Conservation (phyloP, 1,140 invertebrate species). For the Thereuonema tuberculata region DNA sequence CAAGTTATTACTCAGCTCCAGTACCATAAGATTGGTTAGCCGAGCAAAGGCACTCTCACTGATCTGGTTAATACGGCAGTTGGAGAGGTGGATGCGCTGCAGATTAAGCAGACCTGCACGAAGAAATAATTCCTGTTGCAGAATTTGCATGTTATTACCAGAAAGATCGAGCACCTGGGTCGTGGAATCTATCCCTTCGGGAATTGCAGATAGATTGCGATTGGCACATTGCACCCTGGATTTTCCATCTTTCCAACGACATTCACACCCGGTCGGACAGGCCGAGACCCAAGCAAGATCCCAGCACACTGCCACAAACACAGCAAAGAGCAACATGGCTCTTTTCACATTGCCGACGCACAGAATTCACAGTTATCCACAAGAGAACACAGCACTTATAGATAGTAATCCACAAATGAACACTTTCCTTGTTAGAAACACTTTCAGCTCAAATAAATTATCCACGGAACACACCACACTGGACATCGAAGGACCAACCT, state of each 20-base stretch:
- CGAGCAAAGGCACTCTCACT: conserved; percentile 63
- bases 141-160: conserved; percentile 64
- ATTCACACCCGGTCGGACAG: conserved; percentile 60
- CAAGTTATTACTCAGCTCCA: conserved; percentile 70
- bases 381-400: too few species aligned
- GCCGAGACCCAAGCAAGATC: not conserved
- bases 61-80: conserved; percentile 46
- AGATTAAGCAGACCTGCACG: conserved; percentile 67
- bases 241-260: conserved; percentile 85
- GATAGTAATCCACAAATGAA: too few species aligned
- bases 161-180: conserved; percentile 81
- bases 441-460: too few species aligned
- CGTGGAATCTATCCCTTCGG: conserved; percentile 61
- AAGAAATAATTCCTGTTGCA: conserved; percentile 63
- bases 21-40: conserved; percentile 70
- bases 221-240: conserved; percentile 75
- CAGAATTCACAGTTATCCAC: too few species aligned
- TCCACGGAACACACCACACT: too few species aligned
- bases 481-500: too few species aligned
- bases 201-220: conserved; percentile 63
- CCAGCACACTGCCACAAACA: not conserved
- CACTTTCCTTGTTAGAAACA: too few species aligned
- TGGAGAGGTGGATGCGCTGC: conserved; percentile 65
- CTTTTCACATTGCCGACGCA: too few species aligned
- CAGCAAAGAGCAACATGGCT: not conserved